Evolutionary conservation across 30 jellyfish, hydroid and myxozoan species (phyloP).

Genomic region (Aurelia coerulea): DNA sequence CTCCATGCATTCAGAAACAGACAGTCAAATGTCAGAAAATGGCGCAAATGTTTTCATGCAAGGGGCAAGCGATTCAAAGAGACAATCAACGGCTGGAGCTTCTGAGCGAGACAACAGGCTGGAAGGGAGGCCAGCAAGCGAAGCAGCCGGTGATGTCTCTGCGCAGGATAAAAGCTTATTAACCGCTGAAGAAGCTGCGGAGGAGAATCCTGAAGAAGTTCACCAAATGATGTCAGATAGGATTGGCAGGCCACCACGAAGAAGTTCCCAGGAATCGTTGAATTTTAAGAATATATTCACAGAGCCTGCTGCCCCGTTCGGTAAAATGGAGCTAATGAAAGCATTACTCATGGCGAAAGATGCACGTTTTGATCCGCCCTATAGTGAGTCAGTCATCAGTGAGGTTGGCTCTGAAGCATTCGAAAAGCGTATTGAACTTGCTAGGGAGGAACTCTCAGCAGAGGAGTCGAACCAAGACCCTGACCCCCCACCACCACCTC

Average conservation of each 20-base stretch:
- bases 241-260: conserved; percentile 10
- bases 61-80: conserved; percentile 1
- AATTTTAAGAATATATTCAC: conserved; percentile 48
- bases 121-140: conserved; percentile 29
- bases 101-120: conserved; percentile 15
- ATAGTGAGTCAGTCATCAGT: conserved; percentile 93
- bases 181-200: conserved; percentile 22
- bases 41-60: conserved; percentile 24
- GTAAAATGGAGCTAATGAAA: conserved; percentile 93
- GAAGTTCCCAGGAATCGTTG: conserved; percentile 6
- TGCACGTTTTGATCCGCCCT: conserved; percentile 36
- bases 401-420: conserved; percentile 98
- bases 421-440: conserved; percentile 79
- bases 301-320: conserved; percentile 86
- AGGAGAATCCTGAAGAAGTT: background rate
- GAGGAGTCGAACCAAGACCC: conserved; percentile 52
- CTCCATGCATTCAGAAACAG: conserved; percentile 86
- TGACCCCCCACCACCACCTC: conserved; percentile 95
- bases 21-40: conserved; percentile 78
- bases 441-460: conserved; percentile 73
- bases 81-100: background rate
- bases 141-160: conserved; percentile 16
- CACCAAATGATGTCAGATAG: too few relatives aligned
- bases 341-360: conserved; percentile 77
- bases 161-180: conserved; percentile 14